Conservation (phyloP, 2,113 vertebrate species). For the Haemorhous mexicanus region DNA sequence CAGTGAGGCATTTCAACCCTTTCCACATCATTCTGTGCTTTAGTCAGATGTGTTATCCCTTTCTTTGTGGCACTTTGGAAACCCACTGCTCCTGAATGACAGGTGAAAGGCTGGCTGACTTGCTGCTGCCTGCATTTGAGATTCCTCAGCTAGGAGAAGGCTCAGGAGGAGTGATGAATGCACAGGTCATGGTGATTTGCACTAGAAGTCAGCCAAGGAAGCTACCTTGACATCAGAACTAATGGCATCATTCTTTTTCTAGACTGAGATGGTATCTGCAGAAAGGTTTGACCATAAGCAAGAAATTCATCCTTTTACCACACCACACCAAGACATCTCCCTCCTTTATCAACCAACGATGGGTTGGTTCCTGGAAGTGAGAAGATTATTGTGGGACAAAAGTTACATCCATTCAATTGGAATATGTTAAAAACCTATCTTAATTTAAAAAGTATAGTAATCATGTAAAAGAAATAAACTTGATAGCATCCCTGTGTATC, state of each 20-base stretch:
- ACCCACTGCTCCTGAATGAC: not conserved
- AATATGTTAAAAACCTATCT: not conserved
- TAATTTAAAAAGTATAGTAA: not conserved
- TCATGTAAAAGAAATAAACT: not conserved
- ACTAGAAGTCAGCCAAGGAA: not conserved
- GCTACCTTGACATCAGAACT: conserved; percentile 5
- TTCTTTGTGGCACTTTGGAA: not conserved
- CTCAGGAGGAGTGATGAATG: conserved; percentile 27
- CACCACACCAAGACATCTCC: not conserved
- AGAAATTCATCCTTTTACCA: conserved; percentile 30
- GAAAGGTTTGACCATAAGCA: not conserved
- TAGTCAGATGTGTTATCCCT: not conserved
- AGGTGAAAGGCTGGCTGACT: not conserved
- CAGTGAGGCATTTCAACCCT: not conserved
- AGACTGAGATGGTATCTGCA: conserved; percentile 42
- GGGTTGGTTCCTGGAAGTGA: not conserved
- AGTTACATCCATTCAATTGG: not conserved
- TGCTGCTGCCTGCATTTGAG: not conserved
- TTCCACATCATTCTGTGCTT: not conserved
- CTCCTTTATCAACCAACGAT: not conserved
- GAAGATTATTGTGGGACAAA: not conserved
- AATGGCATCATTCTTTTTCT: conserved; percentile 39
- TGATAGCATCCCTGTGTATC: not conserved
- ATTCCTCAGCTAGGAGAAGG: not conserved
- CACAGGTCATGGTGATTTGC: conserved; percentile 42